Conservation (phyloP, 2,113 vertebrate genomes). For the Chaetorhynchus papuensis region DNA sequence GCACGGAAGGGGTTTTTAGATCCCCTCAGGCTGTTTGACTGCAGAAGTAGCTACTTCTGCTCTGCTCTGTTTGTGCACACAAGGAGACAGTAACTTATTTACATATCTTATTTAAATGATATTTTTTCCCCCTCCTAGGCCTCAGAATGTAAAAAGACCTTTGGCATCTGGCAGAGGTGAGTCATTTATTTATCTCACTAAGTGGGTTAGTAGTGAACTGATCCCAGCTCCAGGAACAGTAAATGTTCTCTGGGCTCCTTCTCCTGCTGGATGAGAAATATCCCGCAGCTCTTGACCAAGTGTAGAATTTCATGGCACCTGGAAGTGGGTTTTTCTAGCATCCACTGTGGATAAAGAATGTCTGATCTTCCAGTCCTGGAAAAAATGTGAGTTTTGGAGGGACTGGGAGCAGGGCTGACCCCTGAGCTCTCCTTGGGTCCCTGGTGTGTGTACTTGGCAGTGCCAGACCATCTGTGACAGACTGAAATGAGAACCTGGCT, state of each 20-base stretch:
- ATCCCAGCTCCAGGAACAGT: not conserved
- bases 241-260: not conserved
- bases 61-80: not conserved
- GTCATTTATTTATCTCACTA: conserved; percentile 26
- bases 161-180: conserved; percentile 76
- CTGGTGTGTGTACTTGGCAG: not conserved
- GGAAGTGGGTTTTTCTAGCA: not conserved
- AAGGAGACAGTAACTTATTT: not conserved
- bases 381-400: not conserved
- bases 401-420: not conserved
- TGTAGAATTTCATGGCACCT: not conserved
- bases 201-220: not conserved
- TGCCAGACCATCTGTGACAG: not conserved
- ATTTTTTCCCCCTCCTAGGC: conserved; percentile 67
- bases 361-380: not conserved
- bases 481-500: not conserved
- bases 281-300: not conserved
- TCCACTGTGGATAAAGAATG: not conserved
- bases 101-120: not conserved
- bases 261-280: not conserved
- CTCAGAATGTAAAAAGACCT: conserved; percentile 83
- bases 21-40: not conserved
- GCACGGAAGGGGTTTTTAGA: not conserved
- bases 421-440: not conserved
- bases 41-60: not conserved